phyloP scores from a whole-genome alignment of 2,888 invertebrate genomes.

The Amblyjoppa fuscipennis region DNA sequence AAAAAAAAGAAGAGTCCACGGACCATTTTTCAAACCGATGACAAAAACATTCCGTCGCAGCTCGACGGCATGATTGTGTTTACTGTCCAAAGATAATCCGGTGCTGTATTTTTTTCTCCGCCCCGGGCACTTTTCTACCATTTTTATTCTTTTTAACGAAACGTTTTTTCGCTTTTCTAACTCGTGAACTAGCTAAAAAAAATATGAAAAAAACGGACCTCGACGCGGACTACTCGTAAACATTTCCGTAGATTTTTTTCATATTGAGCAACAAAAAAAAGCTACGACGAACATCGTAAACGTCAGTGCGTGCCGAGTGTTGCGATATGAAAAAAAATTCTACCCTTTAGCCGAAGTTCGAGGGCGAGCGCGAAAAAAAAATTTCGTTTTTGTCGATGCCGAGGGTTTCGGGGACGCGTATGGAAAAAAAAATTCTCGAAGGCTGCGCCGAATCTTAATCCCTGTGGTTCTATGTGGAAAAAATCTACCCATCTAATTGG shows the following conservation, averaged over 20 bases:
- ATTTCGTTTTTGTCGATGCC: conserved; percentile 23
- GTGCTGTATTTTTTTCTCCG: conserved; percentile 43
- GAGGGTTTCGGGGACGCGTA: conserved; percentile 29
- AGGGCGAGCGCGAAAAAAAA: conserved; percentile 51
- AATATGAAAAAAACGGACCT: neutral
- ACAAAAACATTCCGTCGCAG: conserved; percentile 44
- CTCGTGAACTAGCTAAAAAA: conserved; percentile 18
- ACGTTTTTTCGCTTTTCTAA: conserved; percentile 17
- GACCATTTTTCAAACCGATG: conserved; percentile 15
- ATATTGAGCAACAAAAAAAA: neutral
- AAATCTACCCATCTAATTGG: conserved; percentile 72
- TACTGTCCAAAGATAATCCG: conserved; percentile 59
- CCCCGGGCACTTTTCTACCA: conserved; percentile 25
- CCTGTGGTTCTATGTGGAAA: conserved; percentile 57
- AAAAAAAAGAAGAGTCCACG: neutral
- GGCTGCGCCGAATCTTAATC: conserved; percentile 41
- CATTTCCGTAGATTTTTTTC: conserved; percentile 46
- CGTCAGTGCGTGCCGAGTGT: conserved; percentile 32
- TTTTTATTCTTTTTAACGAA: conserved; percentile 62
- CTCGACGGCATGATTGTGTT: conserved; percentile 58
- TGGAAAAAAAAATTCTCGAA: conserved; percentile 54
- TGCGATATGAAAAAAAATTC: conserved; percentile 43
- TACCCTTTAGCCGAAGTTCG: conserved; percentile 44
- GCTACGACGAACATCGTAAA: conserved; percentile 33
- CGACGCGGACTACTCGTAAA: conserved; percentile 50